Evolutionary conservation across 2,888 invertebrate genomes (phyloP), one percentile per base, ranked within the genome.

Genomic region (Euzophera pinguis): DNA sequence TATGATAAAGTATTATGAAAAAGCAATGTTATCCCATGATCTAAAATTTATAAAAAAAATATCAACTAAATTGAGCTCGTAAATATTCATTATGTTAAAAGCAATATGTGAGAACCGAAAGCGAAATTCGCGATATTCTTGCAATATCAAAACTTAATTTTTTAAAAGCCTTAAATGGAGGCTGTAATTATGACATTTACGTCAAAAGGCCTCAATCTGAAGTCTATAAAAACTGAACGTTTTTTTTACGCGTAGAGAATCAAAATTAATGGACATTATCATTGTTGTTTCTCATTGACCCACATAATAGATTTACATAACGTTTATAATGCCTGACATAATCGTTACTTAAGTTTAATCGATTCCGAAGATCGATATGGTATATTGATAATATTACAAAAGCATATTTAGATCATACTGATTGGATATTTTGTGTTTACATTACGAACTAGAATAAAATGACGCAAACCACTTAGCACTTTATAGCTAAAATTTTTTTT

Each of bases 1-100:
- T n/a, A n/a, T n/a, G n/a, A n/a, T n/a, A n/a, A n/a, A n/a, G n/a
- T n/a, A n/a, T n/a, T n/a, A n/a, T n/a, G n/a, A n/a, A n/a, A 3
- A 22, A 22, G 22, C 2, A 22, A 22, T 22, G 3, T 22, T 22
- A 22, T 22, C 2, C 22, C 2, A 65, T 72, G 69, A 69, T 67
- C 63, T 56, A 57, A 64, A 37, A 37, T n/a, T 41, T 2, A 14
- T 16, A 2, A 22, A 6, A 37, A 37, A 37, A 27, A 17, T 37
- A 37, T n/a, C 37, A 37, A 17, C 22, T 22, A 48, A 48, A 37
- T 48, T 22, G 8, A 8, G 12, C 37, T 48, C 32, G 34, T 47
- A 38, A 48, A 48, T 48, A 48, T 48, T 48, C 35, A 48, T 48
- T 8, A 22, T 6, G 12, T n/a, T 34, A 10, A 34, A 35, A 16